These are phyloP conservation scores for Girardinus metallicus DNA, from an alignment of 2,797 vertebrate genomes.

Conservation along the genomic window DNA sequence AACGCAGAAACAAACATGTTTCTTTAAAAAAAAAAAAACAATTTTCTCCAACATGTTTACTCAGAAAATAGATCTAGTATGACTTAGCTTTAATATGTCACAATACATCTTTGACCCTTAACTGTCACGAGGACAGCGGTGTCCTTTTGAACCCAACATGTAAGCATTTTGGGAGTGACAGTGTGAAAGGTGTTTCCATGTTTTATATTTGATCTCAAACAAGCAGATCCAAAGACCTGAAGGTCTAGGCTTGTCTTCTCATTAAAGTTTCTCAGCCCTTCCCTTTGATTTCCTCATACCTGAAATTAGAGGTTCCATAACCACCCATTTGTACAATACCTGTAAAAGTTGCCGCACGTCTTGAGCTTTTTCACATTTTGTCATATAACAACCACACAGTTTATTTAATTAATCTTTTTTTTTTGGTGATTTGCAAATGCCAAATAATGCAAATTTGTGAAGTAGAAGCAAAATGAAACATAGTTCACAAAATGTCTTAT, in stretches of 20 bases:
- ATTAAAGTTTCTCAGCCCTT: constrained; percentile 18
- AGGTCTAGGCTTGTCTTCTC: constrained; percentile 54
- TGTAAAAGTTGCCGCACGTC: background rate
- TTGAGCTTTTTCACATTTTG: background rate
- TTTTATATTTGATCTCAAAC: constrained; percentile 23
- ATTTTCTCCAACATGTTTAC: constrained; percentile 7
- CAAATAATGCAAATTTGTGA: background rate
- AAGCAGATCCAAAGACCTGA: constrained; percentile 35
- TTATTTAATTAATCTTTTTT: background rate
- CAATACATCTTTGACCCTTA: constrained; percentile 14
- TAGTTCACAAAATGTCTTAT: background rate
- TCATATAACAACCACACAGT: background rate
- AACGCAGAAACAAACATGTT: constrained; percentile 17
- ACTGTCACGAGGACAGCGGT: too few relatives aligned
- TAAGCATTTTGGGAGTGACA: too few relatives aligned
- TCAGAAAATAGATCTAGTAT: constrained; percentile 5
- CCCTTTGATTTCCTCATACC: constrained; percentile 42
- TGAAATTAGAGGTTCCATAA: constrained; percentile 50
- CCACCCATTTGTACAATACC: background rate
- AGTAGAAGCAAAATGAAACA: background rate
- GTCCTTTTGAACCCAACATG: too few relatives aligned
- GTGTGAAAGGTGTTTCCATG: constrained; percentile 25
- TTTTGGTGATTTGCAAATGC: background rate
- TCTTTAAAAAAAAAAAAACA: background rate
- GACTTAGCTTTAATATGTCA: constrained; percentile 6